Conservation (phyloP, 2,797 vertebrate species). For the Phoebastria nigripes region DNA sequence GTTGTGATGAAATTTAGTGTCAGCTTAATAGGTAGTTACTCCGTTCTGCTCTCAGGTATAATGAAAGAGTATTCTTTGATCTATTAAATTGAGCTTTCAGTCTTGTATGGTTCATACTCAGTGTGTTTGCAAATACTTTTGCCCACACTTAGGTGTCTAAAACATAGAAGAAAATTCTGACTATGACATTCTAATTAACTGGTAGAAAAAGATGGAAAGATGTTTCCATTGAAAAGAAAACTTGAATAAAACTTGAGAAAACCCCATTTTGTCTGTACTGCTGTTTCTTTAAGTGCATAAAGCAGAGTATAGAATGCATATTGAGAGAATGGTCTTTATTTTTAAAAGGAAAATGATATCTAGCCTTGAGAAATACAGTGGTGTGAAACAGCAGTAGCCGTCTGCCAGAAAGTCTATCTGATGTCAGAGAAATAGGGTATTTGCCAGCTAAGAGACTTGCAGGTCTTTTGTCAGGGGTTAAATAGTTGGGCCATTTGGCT, state of each 20-base stretch:
- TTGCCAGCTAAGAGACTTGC: not conserved
- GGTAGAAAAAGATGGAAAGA: not conserved
- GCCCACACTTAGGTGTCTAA: not conserved
- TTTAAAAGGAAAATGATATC: not conserved
- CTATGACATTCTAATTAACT: not conserved
- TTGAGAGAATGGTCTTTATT: not conserved
- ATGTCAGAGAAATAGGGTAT: not conserved
- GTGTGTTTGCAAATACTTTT: not conserved
- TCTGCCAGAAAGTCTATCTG: not conserved
- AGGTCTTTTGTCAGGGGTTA: not conserved
- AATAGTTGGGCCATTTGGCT: not conserved
- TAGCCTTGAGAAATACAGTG: not conserved
- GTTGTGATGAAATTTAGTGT: not conserved
- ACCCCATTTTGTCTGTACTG: not conserved
- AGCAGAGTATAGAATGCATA: accelerated
- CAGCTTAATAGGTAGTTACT: not conserved
- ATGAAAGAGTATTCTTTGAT: not conserved
- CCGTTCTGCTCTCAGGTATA: not conserved
- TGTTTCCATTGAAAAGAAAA: not conserved
- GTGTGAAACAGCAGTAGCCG: not conserved
- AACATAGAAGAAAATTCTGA: not conserved
- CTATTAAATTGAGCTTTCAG: not conserved
- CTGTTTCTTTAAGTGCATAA: not conserved
- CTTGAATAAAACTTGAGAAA: not conserved
- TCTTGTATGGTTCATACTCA: not conserved